A percentile compares a stretch with the other conserved stretches of the same genome.
Conservation (phyloP, 2,888 invertebrate species). For the Sipunculus nudus region DNA sequence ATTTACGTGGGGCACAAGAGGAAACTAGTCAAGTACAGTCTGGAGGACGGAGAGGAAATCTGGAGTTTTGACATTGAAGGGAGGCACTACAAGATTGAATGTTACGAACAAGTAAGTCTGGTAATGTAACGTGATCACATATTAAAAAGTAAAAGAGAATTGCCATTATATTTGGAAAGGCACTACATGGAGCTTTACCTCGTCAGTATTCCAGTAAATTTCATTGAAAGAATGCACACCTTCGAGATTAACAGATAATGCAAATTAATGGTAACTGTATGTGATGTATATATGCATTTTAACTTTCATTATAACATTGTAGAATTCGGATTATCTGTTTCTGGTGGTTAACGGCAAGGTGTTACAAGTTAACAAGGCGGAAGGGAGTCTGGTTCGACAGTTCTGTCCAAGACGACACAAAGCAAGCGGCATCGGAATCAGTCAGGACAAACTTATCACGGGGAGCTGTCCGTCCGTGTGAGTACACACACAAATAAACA, state of each 20-base stretch:
- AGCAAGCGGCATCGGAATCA: slow-evolving; percentile 19
- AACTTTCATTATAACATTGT: neutral
- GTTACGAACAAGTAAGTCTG: too few relatives aligned
- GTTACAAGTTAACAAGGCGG: slow-evolving; percentile 15
- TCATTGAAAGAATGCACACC: too few relatives aligned
- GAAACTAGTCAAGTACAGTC: slow-evolving; percentile 14
- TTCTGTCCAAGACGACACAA: slow-evolving; percentile 18
- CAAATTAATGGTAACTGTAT: too few relatives aligned
- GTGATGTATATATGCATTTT: too few relatives aligned
- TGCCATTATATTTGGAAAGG: too few relatives aligned
- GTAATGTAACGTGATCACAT: too few relatives aligned
- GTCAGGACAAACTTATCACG: slow-evolving; percentile 21
- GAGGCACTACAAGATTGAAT: too few relatives aligned
- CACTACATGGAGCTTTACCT: too few relatives aligned
- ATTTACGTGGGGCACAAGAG: slow-evolving; percentile 28
- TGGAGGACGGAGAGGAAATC: slow-evolving; percentile 12
- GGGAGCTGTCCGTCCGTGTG: slow-evolving; percentile 30
- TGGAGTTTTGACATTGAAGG: slow-evolving; percentile 14
- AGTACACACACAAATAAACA: too few relatives aligned
- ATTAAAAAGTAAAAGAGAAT: too few relatives aligned
- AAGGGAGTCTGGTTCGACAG: slow-evolving; percentile 11
- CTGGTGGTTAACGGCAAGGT: slow-evolving; percentile 12
- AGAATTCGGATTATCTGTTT: slow-evolving; percentile 17
- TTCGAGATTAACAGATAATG: too few relatives aligned
- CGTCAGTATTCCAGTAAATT: too few relatives aligned